These are phyloP conservation scores for Byasa hedistus DNA, from an alignment of 2,888 invertebrate species.

Conservation along the genomic window DNA sequence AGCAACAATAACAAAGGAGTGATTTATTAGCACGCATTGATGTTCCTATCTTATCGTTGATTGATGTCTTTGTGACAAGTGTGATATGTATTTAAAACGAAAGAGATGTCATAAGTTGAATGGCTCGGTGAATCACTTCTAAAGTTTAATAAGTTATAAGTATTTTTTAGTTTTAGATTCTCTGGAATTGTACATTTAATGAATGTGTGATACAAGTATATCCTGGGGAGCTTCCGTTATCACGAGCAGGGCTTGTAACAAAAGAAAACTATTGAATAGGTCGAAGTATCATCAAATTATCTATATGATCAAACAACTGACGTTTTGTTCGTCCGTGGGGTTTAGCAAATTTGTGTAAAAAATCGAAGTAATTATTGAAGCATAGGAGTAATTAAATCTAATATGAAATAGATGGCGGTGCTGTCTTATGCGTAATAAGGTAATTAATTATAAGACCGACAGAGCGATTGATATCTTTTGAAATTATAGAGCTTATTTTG, in stretches of 20 bases:
- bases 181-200: no score
- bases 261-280: no score
- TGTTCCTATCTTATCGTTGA: conserved; percentile 64
- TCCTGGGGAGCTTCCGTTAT: no score
- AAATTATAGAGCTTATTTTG: conserved; percentile 13
- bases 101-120: conserved; percentile 41
- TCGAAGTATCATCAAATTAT: no score
- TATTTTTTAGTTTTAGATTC: neutral
- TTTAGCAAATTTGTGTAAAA: no score
- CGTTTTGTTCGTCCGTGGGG: no score
- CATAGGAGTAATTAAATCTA: neutral
- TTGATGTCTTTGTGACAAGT: conserved; percentile 63
- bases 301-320: no score
- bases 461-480: conserved; percentile 5
- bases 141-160: neutral
- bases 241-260: no score
- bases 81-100: conserved; percentile 44
- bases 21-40: conserved; percentile 68
- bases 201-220: no score
- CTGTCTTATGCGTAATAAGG: conserved; percentile 11
- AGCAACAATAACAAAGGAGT: conserved; percentile 52
- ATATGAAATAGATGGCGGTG: neutral
- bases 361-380: no score
- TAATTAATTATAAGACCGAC: conserved; percentile 6
- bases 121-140: conserved; percentile 1